Evolutionary conservation across 2,888 invertebrate genomes (phyloP).

Genomic region (Ichneumoninae sp.): DNA sequence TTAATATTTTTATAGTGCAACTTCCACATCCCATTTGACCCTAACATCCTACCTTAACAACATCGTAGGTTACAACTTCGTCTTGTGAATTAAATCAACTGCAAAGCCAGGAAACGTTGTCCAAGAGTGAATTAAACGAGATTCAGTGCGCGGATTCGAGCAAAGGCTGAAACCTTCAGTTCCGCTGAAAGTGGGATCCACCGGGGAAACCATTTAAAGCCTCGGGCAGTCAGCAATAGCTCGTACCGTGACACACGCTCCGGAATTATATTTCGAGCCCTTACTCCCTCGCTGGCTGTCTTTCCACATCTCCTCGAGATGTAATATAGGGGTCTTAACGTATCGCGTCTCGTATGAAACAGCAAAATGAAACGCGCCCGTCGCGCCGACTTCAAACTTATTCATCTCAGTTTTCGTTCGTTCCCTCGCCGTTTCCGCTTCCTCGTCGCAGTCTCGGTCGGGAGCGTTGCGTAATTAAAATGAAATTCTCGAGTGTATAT

Average conservation of each 20-base stretch:
- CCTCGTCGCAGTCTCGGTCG: slow-evolving; percentile 41
- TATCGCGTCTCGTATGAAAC: slow-evolving; percentile 46
- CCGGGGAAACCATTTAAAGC: neutral
- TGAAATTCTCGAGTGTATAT: slow-evolving; percentile 72
- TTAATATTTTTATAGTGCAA: too few relatives aligned
- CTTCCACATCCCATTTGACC: too few relatives aligned
- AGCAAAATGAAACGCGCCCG: slow-evolving; percentile 52
- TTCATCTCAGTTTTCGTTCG: slow-evolving; percentile 45
- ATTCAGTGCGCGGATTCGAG: neutral
- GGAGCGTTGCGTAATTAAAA: slow-evolving; percentile 72
- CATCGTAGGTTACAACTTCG: neutral
- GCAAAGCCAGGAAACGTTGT: neutral
- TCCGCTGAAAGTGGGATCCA: neutral
- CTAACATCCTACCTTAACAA: too few relatives aligned
- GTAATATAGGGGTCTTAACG: slow-evolving; percentile 24
- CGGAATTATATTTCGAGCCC: slow-evolving; percentile 5
- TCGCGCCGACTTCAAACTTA: slow-evolving; percentile 28
- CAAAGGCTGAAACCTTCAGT: neutral
- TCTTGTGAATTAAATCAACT: slow-evolving; percentile 1
- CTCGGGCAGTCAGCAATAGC: slow-evolving; percentile 6
- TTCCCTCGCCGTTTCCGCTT: slow-evolving; percentile 40
- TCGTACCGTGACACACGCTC: neutral
- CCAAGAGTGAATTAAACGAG: slow-evolving; percentile 1
- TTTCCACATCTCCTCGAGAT: neutral
- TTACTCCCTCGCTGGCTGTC: neutral